Base-by-base conservation (phyloP, 2,888 invertebrate species). In the Lithodes maja region DNA sequence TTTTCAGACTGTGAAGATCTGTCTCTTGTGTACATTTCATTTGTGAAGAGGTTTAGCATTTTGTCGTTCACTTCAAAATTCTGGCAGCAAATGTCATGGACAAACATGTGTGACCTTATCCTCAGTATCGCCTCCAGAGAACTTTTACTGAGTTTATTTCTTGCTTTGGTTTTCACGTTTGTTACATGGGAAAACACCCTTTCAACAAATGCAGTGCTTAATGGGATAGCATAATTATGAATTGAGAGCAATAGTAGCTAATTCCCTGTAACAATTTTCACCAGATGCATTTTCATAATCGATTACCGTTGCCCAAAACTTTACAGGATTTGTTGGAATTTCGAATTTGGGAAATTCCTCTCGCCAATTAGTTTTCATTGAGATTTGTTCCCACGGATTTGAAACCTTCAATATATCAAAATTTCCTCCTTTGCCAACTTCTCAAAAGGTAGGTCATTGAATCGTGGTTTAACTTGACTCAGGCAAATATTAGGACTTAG, bases 141-240 rank as follows among this genome's bases (percentile, higher is more conserved):
- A 71, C 71, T 71, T 71, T 12, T n/a, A 17, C 17, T 1, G 12
- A 71, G 71, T 71, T 71, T 71, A 12, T 71, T 71, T 71, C 71
- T 71, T 71, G 71, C 71, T 71, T 71, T 71, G 5, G 71, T 71
- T 71, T 71, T 71, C 17, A 81, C 81, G 53, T 81, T 81, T 15
- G 81, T 55, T 15, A 81, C 81, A 81, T 81, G 81, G 7, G 61
- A 81, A 81, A 81, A 81, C 49, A 81, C 81, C 68, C n/a, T 33
- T 33, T 81, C 61, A 81, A 81, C 81, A 55, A 81, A 81, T 1
- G 55, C 55, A 12, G 81, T 81, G 61, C 81, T 81, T 55, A 81
- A 49, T 3, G 80, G 80, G 15, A 80, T 80, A 80, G 53, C 50
- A 15, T 53, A n/a, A n/a, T n/a, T n/a, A 49, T 81, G 55, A 81